Evolutionary conservation across 2,888 invertebrate species (phyloP).

Genomic region (Caenorhabditis afra): DNA sequence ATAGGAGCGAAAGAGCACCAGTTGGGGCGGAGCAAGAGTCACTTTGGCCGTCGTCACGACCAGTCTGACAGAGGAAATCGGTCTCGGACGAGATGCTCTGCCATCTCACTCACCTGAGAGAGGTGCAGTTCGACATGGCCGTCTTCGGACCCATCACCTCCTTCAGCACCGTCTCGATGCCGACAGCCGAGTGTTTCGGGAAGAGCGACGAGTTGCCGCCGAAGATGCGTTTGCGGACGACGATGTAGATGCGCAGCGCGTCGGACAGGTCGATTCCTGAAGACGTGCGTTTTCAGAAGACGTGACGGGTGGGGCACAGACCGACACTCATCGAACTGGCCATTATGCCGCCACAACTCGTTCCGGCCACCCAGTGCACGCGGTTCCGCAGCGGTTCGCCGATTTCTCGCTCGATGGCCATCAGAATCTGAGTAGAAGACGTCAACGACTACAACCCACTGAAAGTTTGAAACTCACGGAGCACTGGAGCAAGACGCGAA

Average conservation of each 20-base stretch:
- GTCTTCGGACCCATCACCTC: constrained; percentile 60
- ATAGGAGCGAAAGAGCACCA: constrained; percentile 64
- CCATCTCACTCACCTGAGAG: constrained; percentile 59
- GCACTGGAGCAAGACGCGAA: constrained; percentile 48
- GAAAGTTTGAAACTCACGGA: no score
- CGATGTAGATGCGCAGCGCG: constrained; percentile 52
- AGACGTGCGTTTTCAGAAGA: neutral
- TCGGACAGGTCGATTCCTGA: constrained; percentile 36
- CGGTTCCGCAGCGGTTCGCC: constrained; percentile 52
- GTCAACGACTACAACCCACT: no score
- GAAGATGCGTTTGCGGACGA: constrained; percentile 53
- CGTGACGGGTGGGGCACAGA: neutral
- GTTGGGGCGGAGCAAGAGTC: constrained; percentile 52
- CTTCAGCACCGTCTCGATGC: constrained; percentile 58
- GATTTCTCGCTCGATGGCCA: constrained; percentile 56
- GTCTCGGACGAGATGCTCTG: no score
- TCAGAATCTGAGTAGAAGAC: constrained; percentile 38
- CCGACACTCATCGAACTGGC: constrained; percentile 56
- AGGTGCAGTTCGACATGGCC: constrained; percentile 28
- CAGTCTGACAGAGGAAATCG: constrained; percentile 30
- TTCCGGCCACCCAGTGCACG: constrained; percentile 67
- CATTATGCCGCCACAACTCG: constrained; percentile 65
- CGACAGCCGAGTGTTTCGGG: constrained; percentile 58
- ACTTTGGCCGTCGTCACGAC: constrained; percentile 62
- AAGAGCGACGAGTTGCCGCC: constrained; percentile 59